Base-by-base conservation (phyloP, 2,113 vertebrate species). In the Seriola rivoliana region DNA sequence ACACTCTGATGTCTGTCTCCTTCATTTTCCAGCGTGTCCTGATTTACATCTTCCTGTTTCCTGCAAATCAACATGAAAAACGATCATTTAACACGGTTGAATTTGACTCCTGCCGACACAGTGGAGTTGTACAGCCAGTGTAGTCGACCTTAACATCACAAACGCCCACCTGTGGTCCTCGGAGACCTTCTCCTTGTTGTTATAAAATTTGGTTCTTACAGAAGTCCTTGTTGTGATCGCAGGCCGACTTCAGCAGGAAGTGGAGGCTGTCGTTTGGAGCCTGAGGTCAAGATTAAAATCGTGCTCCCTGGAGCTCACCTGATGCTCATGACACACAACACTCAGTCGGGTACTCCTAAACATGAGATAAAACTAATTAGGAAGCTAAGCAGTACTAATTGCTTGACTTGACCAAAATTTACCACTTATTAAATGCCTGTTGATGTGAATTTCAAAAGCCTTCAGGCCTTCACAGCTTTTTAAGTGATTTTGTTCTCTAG, bases 191-290 rank as follows among this genome's bases (percentile, higher is more conserved):
- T 96, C 92, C 67, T 32, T 91, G 78, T 97, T 96, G 54, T 89
- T 42, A 80, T 29, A 96, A 71, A 10, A 87, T 87, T 89, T 96
- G 88, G 65, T 75, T 95, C 86, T 95, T 97, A 57, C 79, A 93
- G 42, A 93, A 71, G 66, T 92, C 90, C 1, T 87, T 84, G 75
- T 96, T 94, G 65, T 97, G 96, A 76, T 97, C 75, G n/a, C 97
- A 98, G 60, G 95, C 81, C 0, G 95, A 78, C 19, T 85, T 93
- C 1, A 97, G 92, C 17, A 96, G 93, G 76, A 97, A 94, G 86
- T 97, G 96, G 8, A 97, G 92, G 63, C 96, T 96, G 92, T 97
- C 94, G 7, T 82, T 89, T 0, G 93, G 91, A 81, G 84, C 82
- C 96, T 97, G 72, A 25, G 9, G 9, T 23, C 5, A 63, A 67